Evolutionary conservation across 2,888 invertebrate genomes (phyloP), one percentile per base, ranked within the genome.

Genomic region (Epinotia bilunana): DNA sequence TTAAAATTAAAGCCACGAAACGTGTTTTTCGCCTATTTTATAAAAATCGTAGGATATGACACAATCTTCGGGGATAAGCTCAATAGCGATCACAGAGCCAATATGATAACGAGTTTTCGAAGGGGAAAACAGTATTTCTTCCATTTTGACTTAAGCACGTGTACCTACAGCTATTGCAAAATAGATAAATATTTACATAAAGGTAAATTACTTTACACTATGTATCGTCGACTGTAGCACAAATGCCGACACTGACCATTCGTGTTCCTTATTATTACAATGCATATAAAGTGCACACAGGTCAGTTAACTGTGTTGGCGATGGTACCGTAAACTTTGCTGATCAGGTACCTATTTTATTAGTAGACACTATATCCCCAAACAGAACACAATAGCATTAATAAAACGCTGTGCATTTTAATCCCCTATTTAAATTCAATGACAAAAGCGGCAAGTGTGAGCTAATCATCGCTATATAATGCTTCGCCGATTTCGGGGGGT

Each of bases 1-100:
- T 94, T 94, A 93, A 94, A 94, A 94, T 94, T 93, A 94, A 94
- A 94, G 93, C 94, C 94, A 93, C 90, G 90, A 93, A 94, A 94
- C 94, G 94, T 94, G 94, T 94, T 94, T 92, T 93, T 93, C 92
- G 90, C 88, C 86, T 92, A 92, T 93, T 93, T 93, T 93, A 92
- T 93, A 94, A 93, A 94, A 94, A 91, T 92, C 90, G 88, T 85
- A 88, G 91, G 90, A 91, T 93, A 90, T 90, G 87, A 79, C 90
- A 91, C 92, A 93, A 93, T 94, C 93, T 94, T 93, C 91, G 87
- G 83, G 90, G 91, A 88, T 91, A 90, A 91, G 77, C 82, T 79
- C 81, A 78, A 82, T 83, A 78, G 75, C 83, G 63, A 76, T 70
- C 72, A 63, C 72, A 80, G 79, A 81, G 79, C 77, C 78, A 81